Evolutionary conservation across 2,797 vertebrate species (phyloP).

Genomic region (Onychomys torridus): DNA sequence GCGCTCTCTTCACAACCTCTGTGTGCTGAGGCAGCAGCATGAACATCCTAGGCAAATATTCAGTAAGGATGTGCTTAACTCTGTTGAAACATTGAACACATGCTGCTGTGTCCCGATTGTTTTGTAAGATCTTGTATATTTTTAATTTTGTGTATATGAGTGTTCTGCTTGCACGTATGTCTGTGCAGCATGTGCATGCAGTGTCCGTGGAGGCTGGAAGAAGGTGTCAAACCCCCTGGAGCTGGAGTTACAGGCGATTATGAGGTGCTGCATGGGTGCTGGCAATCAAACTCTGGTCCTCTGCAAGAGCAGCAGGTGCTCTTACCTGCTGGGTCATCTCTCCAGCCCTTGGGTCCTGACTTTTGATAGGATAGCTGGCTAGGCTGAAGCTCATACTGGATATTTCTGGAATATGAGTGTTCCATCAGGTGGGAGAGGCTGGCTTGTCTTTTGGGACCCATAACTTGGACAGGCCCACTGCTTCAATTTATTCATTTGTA

Average conservation of each 20-base stretch:
- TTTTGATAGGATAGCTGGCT: neutral
- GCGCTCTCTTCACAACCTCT: fast-evolving
- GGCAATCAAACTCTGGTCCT: neutral
- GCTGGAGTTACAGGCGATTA: neutral
- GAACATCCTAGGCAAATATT: neutral
- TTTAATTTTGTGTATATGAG: neutral
- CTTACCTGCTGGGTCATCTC: neutral
- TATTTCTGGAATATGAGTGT: neutral
- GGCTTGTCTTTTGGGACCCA: neutral
- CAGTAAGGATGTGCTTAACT: fast-evolving
- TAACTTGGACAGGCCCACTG: neutral
- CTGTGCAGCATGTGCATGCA: neutral
- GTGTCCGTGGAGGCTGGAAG: neutral
- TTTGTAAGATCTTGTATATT: neutral
- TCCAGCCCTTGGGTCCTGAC: neutral
- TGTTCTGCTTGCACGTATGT: neutral
- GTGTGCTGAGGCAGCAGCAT: fast-evolving
- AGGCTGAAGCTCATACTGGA: neutral
- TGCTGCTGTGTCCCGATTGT: neutral
- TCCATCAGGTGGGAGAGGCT: neutral
- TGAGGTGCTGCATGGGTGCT: neutral
- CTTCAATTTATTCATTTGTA: neutral
- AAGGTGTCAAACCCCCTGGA: neutral
- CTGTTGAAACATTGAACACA: neutral
- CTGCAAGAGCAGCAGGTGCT: neutral